Conservation (phyloP, 2,888 invertebrate genomes). For the Prenolepis imparis region DNA sequence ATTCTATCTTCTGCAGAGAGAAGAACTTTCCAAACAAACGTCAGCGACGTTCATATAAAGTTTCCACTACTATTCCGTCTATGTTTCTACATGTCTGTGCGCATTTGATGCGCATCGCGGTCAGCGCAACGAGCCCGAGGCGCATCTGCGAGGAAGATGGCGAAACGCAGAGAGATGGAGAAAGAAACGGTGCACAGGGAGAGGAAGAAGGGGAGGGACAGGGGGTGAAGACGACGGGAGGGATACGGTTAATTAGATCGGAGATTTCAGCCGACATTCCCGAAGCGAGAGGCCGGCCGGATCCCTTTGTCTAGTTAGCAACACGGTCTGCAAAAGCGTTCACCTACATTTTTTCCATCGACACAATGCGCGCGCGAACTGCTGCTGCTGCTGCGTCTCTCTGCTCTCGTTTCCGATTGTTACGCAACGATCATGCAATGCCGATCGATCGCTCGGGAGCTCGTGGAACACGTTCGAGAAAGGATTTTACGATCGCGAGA, state of each 20-base stretch:
- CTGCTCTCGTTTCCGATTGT: slow-evolving; percentile 43
- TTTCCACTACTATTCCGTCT: slow-evolving; percentile 6
- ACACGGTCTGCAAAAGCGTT: slow-evolving; percentile 61
- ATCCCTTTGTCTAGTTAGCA: slow-evolving; percentile 70
- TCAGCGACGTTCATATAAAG: neutral
- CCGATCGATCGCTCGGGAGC: slow-evolving; percentile 16
- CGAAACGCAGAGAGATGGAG: slow-evolving; percentile 1
- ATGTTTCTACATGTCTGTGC: neutral
- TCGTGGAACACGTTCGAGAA: neutral
- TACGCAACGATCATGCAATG: slow-evolving; percentile 36
- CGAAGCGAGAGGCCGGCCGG: slow-evolving; percentile 62
- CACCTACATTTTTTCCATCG: slow-evolving; percentile 63
- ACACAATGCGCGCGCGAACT: slow-evolving; percentile 12
- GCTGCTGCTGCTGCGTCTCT: neutral
- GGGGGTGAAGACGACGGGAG: slow-evolving; percentile 21
- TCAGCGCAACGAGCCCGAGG: slow-evolving; percentile 21
- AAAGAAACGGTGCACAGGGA: neutral
- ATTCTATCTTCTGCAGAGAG: neutral
- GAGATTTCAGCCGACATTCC: slow-evolving; percentile 72
- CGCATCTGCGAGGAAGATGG: neutral
- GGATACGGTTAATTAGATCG: slow-evolving; percentile 73
- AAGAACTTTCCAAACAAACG: neutral
- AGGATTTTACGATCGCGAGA: slow-evolving; percentile 24
- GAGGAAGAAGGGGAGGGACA: neutral
- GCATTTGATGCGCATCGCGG: slow-evolving; percentile 28